These are phyloP conservation scores for Eclectus roratus DNA, from an alignment of 2,113 vertebrate species.

Conservation along the genomic window DNA sequence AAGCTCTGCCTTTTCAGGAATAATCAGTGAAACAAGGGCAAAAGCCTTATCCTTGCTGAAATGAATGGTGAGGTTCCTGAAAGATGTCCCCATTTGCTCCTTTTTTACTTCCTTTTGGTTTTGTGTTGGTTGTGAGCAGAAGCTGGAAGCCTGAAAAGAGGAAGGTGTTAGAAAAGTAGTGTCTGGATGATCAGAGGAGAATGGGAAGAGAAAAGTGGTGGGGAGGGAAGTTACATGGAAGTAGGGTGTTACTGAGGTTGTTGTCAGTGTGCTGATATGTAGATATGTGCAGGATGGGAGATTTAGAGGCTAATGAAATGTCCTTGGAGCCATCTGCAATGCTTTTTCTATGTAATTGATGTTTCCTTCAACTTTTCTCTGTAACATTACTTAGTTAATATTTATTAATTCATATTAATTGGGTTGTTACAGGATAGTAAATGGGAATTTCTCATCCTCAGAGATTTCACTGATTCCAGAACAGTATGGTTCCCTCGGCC, in stretches of 20 bases:
- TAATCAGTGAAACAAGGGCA: not conserved
- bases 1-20: not conserved
- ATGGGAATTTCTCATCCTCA: not conserved
- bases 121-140: not conserved
- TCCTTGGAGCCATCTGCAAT: fast-evolving
- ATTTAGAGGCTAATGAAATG: not conserved
- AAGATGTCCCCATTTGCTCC: not conserved
- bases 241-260: not conserved
- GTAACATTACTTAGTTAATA: not conserved
- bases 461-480: not conserved
- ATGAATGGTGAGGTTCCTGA: not conserved
- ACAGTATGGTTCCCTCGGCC: not conserved
- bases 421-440: not conserved
- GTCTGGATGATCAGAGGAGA: not conserved
- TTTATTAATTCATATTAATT: not conserved
- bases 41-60: not conserved
- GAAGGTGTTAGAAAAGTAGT: not conserved
- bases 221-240: not conserved
- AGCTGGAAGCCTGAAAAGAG: not conserved
- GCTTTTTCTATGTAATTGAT: not conserved
- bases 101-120: not conserved
- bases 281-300: not conserved
- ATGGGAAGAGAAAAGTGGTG: not conserved
- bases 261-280: not conserved
- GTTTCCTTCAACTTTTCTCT: not conserved